Percentiles rank a stretch among this genome's conserved stretches.
phyloP scores from a whole-genome alignment of 1,140 invertebrate species.

The Dreissena rostriformis region DNA sequence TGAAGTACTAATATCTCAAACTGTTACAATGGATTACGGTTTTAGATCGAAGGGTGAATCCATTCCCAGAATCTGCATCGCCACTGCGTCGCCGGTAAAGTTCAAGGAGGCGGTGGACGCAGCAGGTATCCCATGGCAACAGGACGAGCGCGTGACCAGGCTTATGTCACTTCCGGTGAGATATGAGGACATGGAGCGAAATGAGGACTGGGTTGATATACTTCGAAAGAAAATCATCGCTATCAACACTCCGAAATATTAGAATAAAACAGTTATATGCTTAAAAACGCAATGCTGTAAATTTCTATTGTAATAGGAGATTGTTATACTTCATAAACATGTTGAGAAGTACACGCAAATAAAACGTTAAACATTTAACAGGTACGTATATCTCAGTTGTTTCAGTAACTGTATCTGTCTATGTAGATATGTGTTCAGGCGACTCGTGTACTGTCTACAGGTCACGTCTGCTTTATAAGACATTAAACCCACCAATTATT shows the following conservation, averaged over 20 bases:
- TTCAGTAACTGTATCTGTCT: too few species aligned
- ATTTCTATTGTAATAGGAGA: too few species aligned
- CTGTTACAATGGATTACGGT: conserved; percentile 17
- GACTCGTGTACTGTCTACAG: too few species aligned
- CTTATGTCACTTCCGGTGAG: conserved; percentile 64
- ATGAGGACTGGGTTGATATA: conserved; percentile 78
- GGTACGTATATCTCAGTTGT: too few species aligned
- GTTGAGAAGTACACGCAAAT: too few species aligned
- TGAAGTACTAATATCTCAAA: neutral
- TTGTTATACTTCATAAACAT: too few species aligned
- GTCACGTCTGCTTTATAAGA: too few species aligned
- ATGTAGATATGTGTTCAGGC: too few species aligned
- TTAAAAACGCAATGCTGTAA: too few species aligned
- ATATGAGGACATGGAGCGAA: conserved; percentile 74
- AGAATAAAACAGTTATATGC: too few species aligned
- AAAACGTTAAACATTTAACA: too few species aligned
- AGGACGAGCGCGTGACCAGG: conserved; percentile 60
- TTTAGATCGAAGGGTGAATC: neutral
- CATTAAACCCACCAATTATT: too few species aligned
- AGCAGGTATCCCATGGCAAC: conserved; percentile 71
- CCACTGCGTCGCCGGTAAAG: conserved; percentile 82
- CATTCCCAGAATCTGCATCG: conserved; percentile 71
- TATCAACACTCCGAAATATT: conserved; percentile 55
- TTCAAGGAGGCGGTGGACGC: conserved; percentile 79
- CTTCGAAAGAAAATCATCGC: conserved; percentile 77